Conservation (phyloP, 2,113 vertebrate species). For the Suncus etruscus region DNA sequence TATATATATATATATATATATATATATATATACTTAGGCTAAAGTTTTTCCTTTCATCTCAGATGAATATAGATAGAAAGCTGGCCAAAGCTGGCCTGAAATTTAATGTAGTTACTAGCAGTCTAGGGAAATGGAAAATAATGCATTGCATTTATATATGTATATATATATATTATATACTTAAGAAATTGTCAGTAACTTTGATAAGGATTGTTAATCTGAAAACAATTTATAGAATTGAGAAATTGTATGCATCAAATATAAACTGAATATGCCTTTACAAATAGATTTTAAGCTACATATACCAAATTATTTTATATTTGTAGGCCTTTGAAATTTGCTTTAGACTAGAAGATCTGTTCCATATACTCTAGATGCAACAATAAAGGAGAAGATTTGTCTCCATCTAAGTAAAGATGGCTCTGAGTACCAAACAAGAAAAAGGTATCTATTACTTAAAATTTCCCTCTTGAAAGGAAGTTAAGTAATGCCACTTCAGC, state of each 20-base stretch:
- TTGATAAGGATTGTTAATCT: neutral
- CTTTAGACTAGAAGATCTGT: slow-evolving; percentile 34
- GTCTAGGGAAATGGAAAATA: neutral
- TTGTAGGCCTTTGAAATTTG: slow-evolving; percentile 16
- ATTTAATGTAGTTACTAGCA: slow-evolving; percentile 24
- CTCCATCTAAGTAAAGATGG: slow-evolving; percentile 17
- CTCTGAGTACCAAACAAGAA: slow-evolving; percentile 20
- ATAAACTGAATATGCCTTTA: slow-evolving; percentile 22
- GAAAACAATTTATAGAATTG: slow-evolving; percentile 37
- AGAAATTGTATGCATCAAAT: slow-evolving; percentile 33
- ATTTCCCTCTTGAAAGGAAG: neutral
- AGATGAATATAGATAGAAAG: slow-evolving; percentile 9
- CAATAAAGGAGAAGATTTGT: neutral
- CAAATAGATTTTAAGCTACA: slow-evolving; percentile 7
- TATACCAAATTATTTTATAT: slow-evolving; percentile 42
- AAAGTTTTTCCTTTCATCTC: too few relatives aligned
- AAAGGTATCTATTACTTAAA: neutral
- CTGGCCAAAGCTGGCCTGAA: neutral
- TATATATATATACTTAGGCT: too few relatives aligned
- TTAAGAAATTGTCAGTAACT: slow-evolving; percentile 17
- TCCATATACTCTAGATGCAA: neutral
- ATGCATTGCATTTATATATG: neutral
- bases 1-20: too few relatives aligned
- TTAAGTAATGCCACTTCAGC: neutral
- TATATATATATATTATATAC: neutral